phyloP scores from a whole-genome alignment of 2,113 vertebrate species.

The Neomonachus schauinslandi region DNA sequence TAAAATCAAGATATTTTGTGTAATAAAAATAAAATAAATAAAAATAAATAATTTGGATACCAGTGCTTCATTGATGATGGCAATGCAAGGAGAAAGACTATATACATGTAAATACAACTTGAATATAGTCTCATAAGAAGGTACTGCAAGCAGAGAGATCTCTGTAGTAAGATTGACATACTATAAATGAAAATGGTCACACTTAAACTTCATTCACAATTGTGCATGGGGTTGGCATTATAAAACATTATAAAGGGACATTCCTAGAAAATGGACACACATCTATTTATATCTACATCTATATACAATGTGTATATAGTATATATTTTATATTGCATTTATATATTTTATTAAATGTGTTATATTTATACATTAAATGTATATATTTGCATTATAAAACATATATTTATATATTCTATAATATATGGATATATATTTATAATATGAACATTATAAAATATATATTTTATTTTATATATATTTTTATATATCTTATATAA shows the following conservation, averaged over 20 bases:
- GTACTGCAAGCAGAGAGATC: background rate
- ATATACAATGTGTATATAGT: background rate
- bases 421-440: background rate
- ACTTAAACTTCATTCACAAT: background rate
- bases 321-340: background rate
- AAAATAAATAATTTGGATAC: conserved; percentile 30
- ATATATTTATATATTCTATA: background rate
- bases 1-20: too few relatives aligned
- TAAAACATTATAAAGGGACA: background rate
- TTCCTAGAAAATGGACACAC: conserved; percentile 49
- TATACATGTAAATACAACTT: background rate
- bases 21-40: too few relatives aligned
- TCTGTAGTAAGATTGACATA: background rate
- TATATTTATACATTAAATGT: background rate
- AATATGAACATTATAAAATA: background rate
- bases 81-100: conserved; percentile 23
- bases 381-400: background rate
- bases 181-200: background rate
- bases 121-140: background rate
- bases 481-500: background rate
- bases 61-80: background rate
- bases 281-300: background rate
- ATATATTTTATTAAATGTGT: background rate
- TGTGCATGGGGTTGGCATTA: background rate
- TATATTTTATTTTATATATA: background rate